phyloP scores from a whole-genome alignment of 1,140 invertebrate species.

The Zaprionus camerounensis region DNA sequence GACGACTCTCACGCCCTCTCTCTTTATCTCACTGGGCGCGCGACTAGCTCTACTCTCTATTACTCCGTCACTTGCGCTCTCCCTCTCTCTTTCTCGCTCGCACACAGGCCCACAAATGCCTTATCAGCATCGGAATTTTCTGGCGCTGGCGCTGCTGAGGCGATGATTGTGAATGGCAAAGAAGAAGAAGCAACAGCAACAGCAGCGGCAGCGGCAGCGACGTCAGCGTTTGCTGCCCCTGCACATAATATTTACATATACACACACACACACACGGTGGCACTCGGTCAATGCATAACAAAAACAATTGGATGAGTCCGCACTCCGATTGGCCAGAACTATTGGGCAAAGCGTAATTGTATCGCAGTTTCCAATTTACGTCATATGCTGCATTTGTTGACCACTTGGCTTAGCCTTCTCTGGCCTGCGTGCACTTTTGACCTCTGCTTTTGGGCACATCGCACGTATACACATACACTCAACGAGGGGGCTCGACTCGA shows the following conservation, averaged over 20 bases:
- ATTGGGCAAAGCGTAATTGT: slow-evolving; percentile 1
- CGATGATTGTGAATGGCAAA: slow-evolving; percentile 29
- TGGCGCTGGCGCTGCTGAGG: slow-evolving; percentile 28
- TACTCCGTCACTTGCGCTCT: slow-evolving; percentile 7
- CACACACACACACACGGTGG: slow-evolving; percentile 8
- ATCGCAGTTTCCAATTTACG: slow-evolving; percentile 25
- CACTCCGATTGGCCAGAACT: slow-evolving; percentile 21
- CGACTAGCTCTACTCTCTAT: background rate
- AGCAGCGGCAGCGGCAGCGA: slow-evolving; percentile 22
- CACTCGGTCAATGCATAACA: slow-evolving; percentile 36
- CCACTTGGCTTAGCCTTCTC: slow-evolving; percentile 31
- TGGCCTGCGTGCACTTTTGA: slow-evolving; percentile 69
- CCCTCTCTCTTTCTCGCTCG: slow-evolving; percentile 13
- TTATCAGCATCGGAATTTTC: slow-evolving; percentile 72
- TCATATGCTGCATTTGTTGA: slow-evolving; percentile 29
- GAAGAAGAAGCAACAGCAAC: slow-evolving; percentile 51
- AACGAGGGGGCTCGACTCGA: slow-evolving; percentile 46
- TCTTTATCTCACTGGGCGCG: background rate
- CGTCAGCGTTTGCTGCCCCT: slow-evolving; percentile 25
- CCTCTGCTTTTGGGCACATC: slow-evolving; percentile 58
- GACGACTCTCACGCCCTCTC: slow-evolving; percentile 22
- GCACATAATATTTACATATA: slow-evolving; percentile 32
- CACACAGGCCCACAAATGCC: slow-evolving; percentile 23
- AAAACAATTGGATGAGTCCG: slow-evolving; percentile 36
- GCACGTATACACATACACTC: slow-evolving; percentile 30